Base-by-base conservation (phyloP, 1,140 invertebrate species). In the Colletes latitarsis region DNA sequence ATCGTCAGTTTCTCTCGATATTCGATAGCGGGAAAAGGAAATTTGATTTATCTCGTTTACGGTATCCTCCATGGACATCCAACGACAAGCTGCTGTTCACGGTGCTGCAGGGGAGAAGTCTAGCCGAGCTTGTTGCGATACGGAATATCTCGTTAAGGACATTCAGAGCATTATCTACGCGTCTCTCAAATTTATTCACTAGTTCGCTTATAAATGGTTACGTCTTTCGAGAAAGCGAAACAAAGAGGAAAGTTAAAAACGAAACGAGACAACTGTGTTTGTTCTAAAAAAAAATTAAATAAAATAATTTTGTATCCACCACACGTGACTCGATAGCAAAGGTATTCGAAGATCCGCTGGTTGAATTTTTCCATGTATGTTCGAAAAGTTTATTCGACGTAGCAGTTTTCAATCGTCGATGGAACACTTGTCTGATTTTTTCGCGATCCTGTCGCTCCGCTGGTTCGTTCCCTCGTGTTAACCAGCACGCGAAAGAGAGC, bases 401-500 rank as follows among this genome's bases (percentile, higher is more conserved):
- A 2, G 30, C 30, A 30, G 30, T n/a, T 64, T 76, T 43, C 30
- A 64, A 76, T 41, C 12, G 21, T 46, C 30, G 17, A 43, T 6
- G n/a, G 17, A 21, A 30, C n/a, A 5, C 19, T 4, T 1, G 1
- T 4, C 21, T 8, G 53, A 55, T 57, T 41, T 39, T 41, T 41
- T 17, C 30, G 8, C 15, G 30, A 15, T 8, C 55, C 15, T 4
- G 49, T 21, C 19, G 53, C 30, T 72, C 14, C 5, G 3, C 39
- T 14, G 30, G 30, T 57, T 5, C 19, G 12, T 30, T n/a, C 68
- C 1, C 17, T 6, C 14, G 68, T 53, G 73, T 68, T 77, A 77
- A 84, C 64, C 30, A 49, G 57, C 55, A 46, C 70, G 64, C 70
- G 71, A 77, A 83, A 81, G 75, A 70, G 68, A 60, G 10, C 64